These are phyloP conservation scores for Oxyura jamaicensis DNA, from an alignment of 2,113 vertebrate species.

Conservation along the genomic window DNA sequence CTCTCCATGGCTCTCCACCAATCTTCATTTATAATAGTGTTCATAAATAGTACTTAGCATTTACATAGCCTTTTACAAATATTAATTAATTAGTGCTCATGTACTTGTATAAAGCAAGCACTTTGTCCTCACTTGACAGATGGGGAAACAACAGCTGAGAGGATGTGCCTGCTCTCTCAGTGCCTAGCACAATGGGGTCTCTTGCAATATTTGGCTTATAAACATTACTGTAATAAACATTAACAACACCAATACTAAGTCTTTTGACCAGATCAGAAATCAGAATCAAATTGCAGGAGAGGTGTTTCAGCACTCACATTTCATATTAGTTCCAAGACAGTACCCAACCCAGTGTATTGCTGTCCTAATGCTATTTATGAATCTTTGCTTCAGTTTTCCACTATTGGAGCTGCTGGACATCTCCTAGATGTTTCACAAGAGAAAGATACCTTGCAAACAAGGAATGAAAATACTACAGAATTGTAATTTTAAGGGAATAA, in stretches of 20 bases:
- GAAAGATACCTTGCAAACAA: not conserved
- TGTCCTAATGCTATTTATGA: not conserved
- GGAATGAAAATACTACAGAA: not conserved
- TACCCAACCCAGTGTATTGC: not conserved
- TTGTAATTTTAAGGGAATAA: not conserved
- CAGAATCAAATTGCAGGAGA: not conserved
- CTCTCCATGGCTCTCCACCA: not conserved
- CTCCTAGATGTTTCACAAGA: not conserved
- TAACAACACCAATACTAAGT: not conserved
- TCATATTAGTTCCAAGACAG: not conserved
- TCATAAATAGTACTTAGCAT: conserved; percentile 49
- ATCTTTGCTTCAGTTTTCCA: not conserved
- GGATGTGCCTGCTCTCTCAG: not conserved
- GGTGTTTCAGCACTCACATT: not conserved
- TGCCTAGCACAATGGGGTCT: not conserved
- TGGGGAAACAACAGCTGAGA: conserved; percentile 44
- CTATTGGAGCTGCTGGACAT: not conserved
- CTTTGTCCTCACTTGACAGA: conserved; percentile 39
- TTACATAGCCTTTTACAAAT: conserved; percentile 52
- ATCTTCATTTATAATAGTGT: conserved; percentile 27
- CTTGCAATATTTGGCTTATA: not conserved
- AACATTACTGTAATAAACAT: not conserved
- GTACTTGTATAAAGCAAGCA: conserved; percentile 19
- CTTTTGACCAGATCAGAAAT: conserved; percentile 1
- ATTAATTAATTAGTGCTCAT: conserved; percentile 48